Evolutionary conservation across 2,113 vertebrate genomes (phyloP), one percentile per base, ranked within the genome.

Genomic region (Pteruthius melanotis): DNA sequence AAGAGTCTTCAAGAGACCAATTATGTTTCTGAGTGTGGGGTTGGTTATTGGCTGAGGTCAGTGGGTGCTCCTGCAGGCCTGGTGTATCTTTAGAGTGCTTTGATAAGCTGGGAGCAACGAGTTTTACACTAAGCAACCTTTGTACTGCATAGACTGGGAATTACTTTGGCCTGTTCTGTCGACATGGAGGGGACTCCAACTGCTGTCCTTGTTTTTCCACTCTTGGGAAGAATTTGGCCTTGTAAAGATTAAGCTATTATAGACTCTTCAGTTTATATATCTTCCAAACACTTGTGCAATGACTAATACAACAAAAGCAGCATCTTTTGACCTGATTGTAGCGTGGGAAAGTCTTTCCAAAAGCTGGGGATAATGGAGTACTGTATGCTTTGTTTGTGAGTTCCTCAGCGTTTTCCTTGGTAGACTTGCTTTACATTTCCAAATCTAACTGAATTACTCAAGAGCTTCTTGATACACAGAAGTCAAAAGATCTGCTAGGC

Each of bases 221-320:
- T 68, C 56, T 53, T 33, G 71, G 60, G 83, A 95, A 93, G 72
- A 83, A 92, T 90, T 95, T 84, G 88, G 79, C 86, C 61, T 93
- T 89, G 53, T 72, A 56, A 86, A 81, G 86, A 89, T 76, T n/a
- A 53, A 50, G 68, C 64, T 95, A 2, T 68, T 96, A 19, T 18
- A 26, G 60, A 18, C 56, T 87, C 49, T 42, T 79, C 44, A 39
- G 60, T 93, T 93, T 64, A 68, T 52, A 6, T 56, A 52, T 94
- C 88, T 94, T 87, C 76, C 74, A 84, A 94, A 94, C 42, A 22
- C 79, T 94, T 94, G 77, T 84, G 65, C 83, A 87, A 26, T 96
- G 93, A 93, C 68, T 92, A 95, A 92, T 76, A 26, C 28, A 90
- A 81, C 56, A 45, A 78, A 86, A 84, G 61, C 83, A 89, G 76